Base-by-base conservation (phyloP, 2,797 vertebrate species). In the Tenualosa thibaudeaui region DNA sequence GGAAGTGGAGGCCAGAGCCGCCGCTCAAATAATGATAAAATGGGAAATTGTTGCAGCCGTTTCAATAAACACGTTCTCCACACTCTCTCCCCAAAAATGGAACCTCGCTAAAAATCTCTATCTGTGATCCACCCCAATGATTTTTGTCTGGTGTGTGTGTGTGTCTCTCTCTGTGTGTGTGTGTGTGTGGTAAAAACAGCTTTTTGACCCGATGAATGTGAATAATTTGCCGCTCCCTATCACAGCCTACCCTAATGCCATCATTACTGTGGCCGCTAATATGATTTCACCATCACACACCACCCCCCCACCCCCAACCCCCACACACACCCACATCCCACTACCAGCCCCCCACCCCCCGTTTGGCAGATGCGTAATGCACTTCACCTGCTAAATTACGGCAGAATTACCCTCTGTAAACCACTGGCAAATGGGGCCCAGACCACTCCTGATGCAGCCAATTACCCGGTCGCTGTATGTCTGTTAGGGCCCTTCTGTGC, bases 351-450 rank as follows among this genome's bases (percentile, higher is more conserved):
- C n/a, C 60, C 60, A 65, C 31, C 68, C 58, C 19, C 86, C 90
- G 91, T 89, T 88, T 82, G 88, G 91, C 93, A 94, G 93, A 94
- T 95, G 93, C 89, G 88, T 89, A 90, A 93, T 93, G 91, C 89
- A 89, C 88, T 89, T 93, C 88, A 91, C 90, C 92, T 93, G 92
- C 90, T 93, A 93, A 94, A 94, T 93, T 90, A 90, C 13, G 87
- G 90, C 90, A 90, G 92, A 93, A 92, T 87, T 83, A 89, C 87
- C 84, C 84, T 84, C 86, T 71, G 87, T 89, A 94, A 94, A 93
- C 90, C 91, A 89, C 91, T 91, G 91, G 90, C 90, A 94, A 93
- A 94, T 93, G 90, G 89, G 89, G 89, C 88, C 82, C 89, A 91
- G 92, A 90, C 91, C 88, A 89, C 89, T 92, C 86, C 85, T 90